Evolutionary conservation across 2,797 vertebrate species (phyloP).

Genomic region (Threskiornis aethiopicus): DNA sequence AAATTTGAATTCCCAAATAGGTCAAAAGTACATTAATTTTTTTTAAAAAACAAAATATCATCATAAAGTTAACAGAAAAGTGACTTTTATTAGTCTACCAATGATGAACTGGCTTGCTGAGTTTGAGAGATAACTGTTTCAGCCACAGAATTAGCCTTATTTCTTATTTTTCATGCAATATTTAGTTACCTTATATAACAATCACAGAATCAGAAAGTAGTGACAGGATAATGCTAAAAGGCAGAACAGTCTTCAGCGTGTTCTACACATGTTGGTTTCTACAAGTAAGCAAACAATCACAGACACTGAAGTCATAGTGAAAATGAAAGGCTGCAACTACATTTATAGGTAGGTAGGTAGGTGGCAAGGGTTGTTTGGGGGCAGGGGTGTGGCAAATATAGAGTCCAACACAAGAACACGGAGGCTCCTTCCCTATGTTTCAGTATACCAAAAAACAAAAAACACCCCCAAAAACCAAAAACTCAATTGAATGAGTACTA

Average conservation of each 20-base stretch:
- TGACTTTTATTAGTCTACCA: not conserved
- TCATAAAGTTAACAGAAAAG: not conserved
- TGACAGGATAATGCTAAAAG: fast-evolving
- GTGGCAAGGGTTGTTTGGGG: fast-evolving
- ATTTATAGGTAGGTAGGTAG: not conserved
- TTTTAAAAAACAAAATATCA: not conserved
- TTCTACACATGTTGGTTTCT: not conserved
- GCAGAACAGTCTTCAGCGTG: not conserved
- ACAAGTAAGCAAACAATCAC: not conserved
- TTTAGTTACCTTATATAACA: not conserved
- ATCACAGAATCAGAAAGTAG: not conserved
- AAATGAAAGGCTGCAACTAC: not conserved
- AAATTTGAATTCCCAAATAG: not conserved
- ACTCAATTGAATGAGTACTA: not conserved
- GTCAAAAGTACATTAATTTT: not conserved
- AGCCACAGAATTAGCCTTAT: not conserved
- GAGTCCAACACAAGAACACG: not conserved
- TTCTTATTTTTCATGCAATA: not conserved
- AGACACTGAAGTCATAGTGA: not conserved
- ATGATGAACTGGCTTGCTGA: not conserved
- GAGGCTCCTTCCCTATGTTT: not conserved
- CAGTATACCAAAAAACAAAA: not conserved
- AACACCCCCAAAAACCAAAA: too few relatives aligned
- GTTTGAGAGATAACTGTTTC: not conserved
- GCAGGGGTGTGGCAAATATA: not conserved